These are phyloP conservation scores for Equus przewalskii DNA, from an alignment of 2,113 vertebrate genomes.

Conservation along the genomic window DNA sequence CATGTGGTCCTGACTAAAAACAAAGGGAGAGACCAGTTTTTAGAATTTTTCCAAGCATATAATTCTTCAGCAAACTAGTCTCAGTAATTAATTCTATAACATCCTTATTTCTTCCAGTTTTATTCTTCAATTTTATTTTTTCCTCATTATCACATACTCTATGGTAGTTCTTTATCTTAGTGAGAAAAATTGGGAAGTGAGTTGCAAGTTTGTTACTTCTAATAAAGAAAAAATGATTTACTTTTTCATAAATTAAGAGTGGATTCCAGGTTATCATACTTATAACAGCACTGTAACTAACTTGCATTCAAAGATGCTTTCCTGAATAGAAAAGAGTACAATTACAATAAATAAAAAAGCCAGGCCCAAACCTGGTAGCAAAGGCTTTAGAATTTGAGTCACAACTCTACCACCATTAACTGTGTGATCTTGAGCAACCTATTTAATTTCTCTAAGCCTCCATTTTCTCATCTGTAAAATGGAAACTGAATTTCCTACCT, in stretches of 20 bases:
- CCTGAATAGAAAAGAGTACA: slow-evolving; percentile 18
- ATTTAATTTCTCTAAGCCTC: slow-evolving; percentile 24
- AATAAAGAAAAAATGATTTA: slow-evolving; percentile 5
- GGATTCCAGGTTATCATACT: background rate
- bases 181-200: background rate
- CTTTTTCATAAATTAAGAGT: background rate
- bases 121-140: slow-evolving; percentile 31
- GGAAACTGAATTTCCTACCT: slow-evolving; percentile 6
- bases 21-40: background rate
- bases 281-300: background rate
- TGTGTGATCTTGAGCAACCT: slow-evolving; percentile 38
- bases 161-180: background rate
- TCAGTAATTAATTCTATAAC: slow-evolving; percentile 27
- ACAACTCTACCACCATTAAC: slow-evolving; percentile 36
- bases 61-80: background rate
- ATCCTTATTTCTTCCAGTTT: slow-evolving; percentile 19
- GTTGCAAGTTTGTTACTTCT: slow-evolving; percentile 34
- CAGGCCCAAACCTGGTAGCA: background rate
- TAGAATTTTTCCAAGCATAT: background rate
- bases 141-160: background rate
- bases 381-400: slow-evolving; percentile 16
- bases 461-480: slow-evolving; percentile 14
- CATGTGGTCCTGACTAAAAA: background rate
- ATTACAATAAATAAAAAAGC: slow-evolving; percentile 52
- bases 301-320: background rate